Evolutionary conservation across 2,888 invertebrate genomes (phyloP), one percentile per base, ranked within the genome.

Genomic region (Cheilosia vulpina): DNA sequence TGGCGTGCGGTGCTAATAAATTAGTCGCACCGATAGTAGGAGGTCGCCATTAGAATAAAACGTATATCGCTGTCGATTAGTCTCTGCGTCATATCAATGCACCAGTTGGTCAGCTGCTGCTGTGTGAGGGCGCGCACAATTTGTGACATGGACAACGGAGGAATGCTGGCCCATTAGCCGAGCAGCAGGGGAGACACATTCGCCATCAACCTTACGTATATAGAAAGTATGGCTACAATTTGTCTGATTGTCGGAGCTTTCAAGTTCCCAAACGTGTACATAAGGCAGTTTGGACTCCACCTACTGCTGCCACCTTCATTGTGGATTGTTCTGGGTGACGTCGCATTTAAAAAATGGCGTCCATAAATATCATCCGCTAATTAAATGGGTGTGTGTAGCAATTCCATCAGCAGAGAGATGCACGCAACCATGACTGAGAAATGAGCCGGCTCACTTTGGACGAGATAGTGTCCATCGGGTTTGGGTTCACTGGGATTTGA

Each of bases 331-430:
- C 53, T 27, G 55, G 19, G 15, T 2, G 53, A 38, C 43, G 43
- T 43, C n/a, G 57, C 27, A 24, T 55, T 38, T 1, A 9, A 52
- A 21, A 85, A 72, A 85, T 85, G 85, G 85, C 81, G 85, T 81
- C 85, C 85, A 85, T 85, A 85, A 85, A 85, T 85, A 81, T 81
- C 81, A 68, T 85, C 81, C 13, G 81, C 72, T 85, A 81, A 85
- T 85, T 85, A 85, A 85, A 85, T 85, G 85, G 85, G 85, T 85
- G 85, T 85, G 85, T 85, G 81, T 77, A 77, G 77, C 85, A 85
- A 73, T 85, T 81, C 85, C 85, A 85, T 85, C 85, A 85, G 76
- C 85, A 81, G 76, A 52, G 52, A 58, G 71, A 63, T 62, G 76
- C 85, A 85, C 76, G 85, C 85, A 85, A 85, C 72, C 81, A 77